These are phyloP conservation scores for Magallana angulata DNA, from an alignment of 1,140 invertebrate species.

Conservation along the genomic window DNA sequence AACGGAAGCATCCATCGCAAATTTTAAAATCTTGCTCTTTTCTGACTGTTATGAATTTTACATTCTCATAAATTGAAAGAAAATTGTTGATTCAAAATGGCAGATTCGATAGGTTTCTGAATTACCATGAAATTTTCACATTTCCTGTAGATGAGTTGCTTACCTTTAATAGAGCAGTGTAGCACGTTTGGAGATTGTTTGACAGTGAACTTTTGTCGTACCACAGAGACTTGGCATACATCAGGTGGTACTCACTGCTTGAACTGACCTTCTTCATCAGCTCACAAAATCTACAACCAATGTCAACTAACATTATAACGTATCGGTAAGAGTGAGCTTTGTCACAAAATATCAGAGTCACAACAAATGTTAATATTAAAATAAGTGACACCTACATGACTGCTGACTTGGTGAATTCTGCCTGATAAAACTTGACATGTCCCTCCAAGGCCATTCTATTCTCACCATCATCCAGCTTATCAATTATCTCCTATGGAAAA, in stretches of 20 bases:
- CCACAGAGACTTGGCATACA: conserved; percentile 8
- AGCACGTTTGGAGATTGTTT: conserved; percentile 1
- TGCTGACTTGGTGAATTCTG: neutral
- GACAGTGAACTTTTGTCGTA: neutral
- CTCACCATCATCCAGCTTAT: neutral
- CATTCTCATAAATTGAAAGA: too few species aligned
- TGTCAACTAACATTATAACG: neutral
- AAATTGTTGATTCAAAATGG: too few species aligned
- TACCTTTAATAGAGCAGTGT: conserved; percentile 53
- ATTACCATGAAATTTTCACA: too few species aligned
- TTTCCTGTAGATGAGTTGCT: too few species aligned
- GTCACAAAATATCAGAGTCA: too few species aligned
- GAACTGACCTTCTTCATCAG: neutral
- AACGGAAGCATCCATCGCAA: too few species aligned
- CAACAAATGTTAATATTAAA: too few species aligned
- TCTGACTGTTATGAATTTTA: too few species aligned
- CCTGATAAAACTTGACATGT: conserved; percentile 2
- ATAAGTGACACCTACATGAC: neutral
- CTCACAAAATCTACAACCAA: neutral
- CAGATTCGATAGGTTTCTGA: too few species aligned
- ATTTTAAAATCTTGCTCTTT: too few species aligned
- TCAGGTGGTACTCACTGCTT: neutral
- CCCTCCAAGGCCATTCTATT: neutral
- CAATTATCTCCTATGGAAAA: neutral
- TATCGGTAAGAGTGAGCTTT: too few species aligned